Base-by-base conservation (phyloP, 2,113 vertebrate species). In the Melanerpes formicivorus region DNA sequence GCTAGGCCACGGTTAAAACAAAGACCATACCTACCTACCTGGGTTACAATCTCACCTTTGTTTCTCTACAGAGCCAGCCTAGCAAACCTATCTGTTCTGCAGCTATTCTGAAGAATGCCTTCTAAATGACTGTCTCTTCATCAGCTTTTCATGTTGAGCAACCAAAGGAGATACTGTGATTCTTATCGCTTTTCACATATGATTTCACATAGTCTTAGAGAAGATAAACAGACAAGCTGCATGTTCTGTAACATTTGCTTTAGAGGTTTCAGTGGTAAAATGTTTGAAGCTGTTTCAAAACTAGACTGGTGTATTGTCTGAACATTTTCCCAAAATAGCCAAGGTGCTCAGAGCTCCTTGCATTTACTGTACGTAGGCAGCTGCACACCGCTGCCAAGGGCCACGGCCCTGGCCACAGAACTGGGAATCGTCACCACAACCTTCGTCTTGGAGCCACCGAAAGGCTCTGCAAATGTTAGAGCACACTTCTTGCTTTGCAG, bases 261-360 rank as follows among this genome's bases (percentile, higher is more conserved):
- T 83, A 90, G 88, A 94, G 86, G 81, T 88, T 93, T 93, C 84
- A 84, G 58, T 64, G 77, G 92, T 95, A 63, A 77, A 74, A 80
- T 82, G 83, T 80, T 91, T 86, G 62, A 92, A 96, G 82, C 94
- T n/a, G 63, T 87, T 95, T 95, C 94, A 96, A 94, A 92, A 88
- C 63, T 87, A 90, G 95, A 92, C 54, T 64, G 83, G 85, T 58
- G 80, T 48, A 90, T 71, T 90, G 75, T 95, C 90, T 72, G 80
- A 94, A 73, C 48, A 22, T 81, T 76, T 87, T 62, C 95, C 79
- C 89, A 73, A 95, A 92, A 94, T 89, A 95, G 90, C 81, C 32
- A 40, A 87, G 69, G 86, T 80, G 79, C 59, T 62, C 27, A 60
- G 85, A 87, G 78, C 70, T 55, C 30, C 25, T 2, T 84, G 55